A percentile compares a stretch with the other conserved stretches of the same genome.
Conservation (phyloP, 2,888 invertebrate species). For the Drosophila paracracens region DNA sequence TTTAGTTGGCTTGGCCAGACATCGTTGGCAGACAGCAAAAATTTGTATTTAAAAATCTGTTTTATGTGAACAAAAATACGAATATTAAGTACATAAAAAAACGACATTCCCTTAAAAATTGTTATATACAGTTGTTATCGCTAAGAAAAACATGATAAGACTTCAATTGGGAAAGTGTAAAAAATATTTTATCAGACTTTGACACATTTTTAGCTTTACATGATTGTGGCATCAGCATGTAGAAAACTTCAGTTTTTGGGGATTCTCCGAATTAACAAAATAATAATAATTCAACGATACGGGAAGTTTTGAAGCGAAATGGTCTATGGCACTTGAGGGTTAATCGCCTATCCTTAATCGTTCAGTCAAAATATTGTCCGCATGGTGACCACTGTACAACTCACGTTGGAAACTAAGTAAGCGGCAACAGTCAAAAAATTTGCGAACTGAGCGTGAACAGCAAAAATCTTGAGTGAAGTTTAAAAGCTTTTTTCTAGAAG, state of each 20-base stretch:
- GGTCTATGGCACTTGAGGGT: neutral
- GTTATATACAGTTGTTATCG: neutral
- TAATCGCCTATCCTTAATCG: neutral
- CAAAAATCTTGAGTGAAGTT: constrained; percentile 80
- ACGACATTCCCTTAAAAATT: neutral
- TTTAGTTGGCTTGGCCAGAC: neutral
- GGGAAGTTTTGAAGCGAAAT: neutral
- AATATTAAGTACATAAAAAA: neutral
- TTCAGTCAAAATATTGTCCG: neutral
- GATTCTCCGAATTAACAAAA: neutral
- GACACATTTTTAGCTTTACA: neutral
- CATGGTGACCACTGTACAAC: constrained; percentile 31
- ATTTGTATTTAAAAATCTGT: neutral
- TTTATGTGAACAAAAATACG: neutral
- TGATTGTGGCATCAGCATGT: neutral
- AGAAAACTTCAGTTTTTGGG: neutral
- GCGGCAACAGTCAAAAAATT: constrained; percentile 76
- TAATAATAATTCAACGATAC: neutral
- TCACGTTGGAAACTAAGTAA: constrained; percentile 32
- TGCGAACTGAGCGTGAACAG: constrained; percentile 75
- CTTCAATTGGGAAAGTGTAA: neutral
- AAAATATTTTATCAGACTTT: neutral
- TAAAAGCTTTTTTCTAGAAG: constrained; percentile 71
- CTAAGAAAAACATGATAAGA: neutral
- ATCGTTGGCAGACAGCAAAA: neutral